phyloP scores from a whole-genome alignment of 2,113 vertebrate species.

The Archilochus colubris region DNA sequence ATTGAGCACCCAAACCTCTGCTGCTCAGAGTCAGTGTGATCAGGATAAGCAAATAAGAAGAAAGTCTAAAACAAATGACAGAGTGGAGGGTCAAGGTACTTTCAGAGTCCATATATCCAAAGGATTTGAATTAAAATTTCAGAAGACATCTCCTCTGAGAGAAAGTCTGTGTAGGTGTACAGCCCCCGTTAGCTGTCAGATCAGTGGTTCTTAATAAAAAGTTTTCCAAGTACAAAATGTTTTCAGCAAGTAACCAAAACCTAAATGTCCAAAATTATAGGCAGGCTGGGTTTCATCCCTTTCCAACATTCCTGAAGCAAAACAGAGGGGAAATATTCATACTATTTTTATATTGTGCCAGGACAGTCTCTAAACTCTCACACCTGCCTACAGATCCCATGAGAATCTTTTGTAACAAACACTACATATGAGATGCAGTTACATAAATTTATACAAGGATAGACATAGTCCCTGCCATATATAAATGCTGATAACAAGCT shows the following conservation, averaged over 20 bases:
- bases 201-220: neutral
- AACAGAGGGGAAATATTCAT: neutral
- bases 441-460: neutral
- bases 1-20: neutral
- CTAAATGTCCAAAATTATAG: neutral
- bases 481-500: neutral
- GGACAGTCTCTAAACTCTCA: neutral
- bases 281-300: neutral
- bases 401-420: neutral
- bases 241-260: neutral
- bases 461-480: neutral
- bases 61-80: neutral
- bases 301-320: neutral
- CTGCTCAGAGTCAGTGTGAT: neutral
- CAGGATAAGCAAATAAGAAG: neutral
- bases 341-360: neutral
- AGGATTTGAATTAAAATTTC: neutral
- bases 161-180: neutral
- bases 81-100: neutral
- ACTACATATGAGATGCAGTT: neutral
- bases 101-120: neutral
- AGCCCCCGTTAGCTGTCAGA: neutral
- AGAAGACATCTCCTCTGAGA: neutral
- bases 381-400: neutral
- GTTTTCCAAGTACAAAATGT: neutral